Percentiles rank a stretch among this genome's conserved stretches.
Conservation (phyloP, 1,140 invertebrate genomes). For the Neodiprion pinetum region DNA sequence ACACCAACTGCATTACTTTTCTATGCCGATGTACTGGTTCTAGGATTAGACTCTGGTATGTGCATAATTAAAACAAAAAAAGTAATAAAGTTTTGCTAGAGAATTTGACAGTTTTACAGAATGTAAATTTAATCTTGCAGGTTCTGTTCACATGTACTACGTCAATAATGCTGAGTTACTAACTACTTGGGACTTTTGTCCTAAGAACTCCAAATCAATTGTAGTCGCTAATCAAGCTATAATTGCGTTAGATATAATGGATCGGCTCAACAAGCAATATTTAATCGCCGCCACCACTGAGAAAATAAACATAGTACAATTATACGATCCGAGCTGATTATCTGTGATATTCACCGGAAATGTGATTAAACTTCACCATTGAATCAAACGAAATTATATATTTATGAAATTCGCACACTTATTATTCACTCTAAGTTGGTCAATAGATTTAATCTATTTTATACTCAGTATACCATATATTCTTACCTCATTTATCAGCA, state of each 20-base stretch:
- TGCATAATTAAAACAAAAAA: not conserved
- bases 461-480: too few species aligned
- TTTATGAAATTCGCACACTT: too few species aligned
- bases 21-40: not conserved
- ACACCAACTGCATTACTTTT: not conserved
- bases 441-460: too few species aligned
- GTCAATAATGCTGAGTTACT: not conserved
- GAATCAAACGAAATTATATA: too few species aligned
- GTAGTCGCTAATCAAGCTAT: not conserved
- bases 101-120: not conserved
- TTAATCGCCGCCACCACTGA: not conserved
- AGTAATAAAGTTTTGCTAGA: not conserved
- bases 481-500: too few species aligned
- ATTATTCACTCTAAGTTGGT: too few species aligned
- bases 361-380: too few species aligned
- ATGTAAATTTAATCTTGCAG: not conserved
- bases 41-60: not conserved
- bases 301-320: not conserved
- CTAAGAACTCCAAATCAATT: not conserved
- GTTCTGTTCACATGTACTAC: not conserved
- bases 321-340: too few species aligned
- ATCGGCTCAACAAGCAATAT: not conserved
- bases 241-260: not conserved
- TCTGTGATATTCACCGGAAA: too few species aligned
- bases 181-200: not conserved